Conservation (phyloP, 2,113 vertebrate species). For the Bubalus kerabau region DNA sequence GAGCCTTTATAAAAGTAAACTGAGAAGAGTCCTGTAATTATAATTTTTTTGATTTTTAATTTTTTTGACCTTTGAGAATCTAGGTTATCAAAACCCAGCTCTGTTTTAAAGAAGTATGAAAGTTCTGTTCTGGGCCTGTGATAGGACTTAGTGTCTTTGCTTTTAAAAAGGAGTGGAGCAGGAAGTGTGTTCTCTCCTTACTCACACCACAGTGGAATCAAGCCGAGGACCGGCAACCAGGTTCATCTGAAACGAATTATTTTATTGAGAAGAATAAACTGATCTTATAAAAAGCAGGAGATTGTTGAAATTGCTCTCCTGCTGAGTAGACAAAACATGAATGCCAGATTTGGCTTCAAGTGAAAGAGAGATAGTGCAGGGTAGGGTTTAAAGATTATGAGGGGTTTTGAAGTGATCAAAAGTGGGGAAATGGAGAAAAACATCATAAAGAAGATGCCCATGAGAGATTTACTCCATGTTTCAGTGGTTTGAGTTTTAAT, state of each 20-base stretch:
- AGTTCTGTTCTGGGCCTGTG: not conserved
- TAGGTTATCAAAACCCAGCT: not conserved
- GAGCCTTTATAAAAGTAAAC: conserved; percentile 1
- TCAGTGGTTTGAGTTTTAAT: not conserved
- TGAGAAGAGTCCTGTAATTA: not conserved
- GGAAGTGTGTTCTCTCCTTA: conserved; percentile 61
- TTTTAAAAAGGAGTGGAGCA: conserved; percentile 28
- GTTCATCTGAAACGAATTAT: conserved; percentile 68
- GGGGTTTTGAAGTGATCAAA: conserved; percentile 13
- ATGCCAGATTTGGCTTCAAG: conserved; percentile 46
- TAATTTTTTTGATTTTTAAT: not conserved
- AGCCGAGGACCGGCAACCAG: conserved; percentile 7
- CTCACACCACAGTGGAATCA: not conserved
- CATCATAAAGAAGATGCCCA: not conserved
- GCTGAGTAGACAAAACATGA: conserved; percentile 58
- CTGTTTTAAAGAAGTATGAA: not conserved
- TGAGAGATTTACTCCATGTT: not conserved
- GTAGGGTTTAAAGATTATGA: not conserved
- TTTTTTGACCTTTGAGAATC: not conserved
- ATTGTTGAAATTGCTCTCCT: conserved; percentile 57
- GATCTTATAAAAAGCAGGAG: conserved; percentile 36
- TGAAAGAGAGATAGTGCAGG: not conserved
- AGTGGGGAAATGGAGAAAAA: not conserved
- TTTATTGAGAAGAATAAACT: conserved; percentile 50
- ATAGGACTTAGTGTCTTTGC: not conserved